These are phyloP conservation scores for Argynnis bischoffii DNA, from an alignment of 2,888 invertebrate species.

Conservation along the genomic window DNA sequence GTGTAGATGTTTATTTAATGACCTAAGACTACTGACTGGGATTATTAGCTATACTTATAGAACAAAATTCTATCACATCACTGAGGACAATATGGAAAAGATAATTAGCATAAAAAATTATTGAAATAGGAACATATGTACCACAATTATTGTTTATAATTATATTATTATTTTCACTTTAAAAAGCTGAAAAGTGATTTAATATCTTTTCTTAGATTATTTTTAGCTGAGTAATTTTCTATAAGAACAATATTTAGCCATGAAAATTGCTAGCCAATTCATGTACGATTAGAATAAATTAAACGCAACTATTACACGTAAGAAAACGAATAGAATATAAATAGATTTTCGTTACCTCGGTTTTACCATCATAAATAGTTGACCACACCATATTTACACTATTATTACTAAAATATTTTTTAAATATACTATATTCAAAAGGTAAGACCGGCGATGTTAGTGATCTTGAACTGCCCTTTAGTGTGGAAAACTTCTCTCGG, in stretches of 20 bases:
- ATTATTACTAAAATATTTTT: slow-evolving; percentile 13
- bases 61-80: slow-evolving; percentile 9
- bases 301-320: slow-evolving; percentile 10
- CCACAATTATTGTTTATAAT: neutral
- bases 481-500: slow-evolving; percentile 68
- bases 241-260: neutral
- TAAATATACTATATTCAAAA: slow-evolving; percentile 39
- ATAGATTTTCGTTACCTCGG: slow-evolving; percentile 45
- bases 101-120: slow-evolving; percentile 1
- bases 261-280: neutral
- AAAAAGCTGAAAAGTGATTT: neutral
- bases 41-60: neutral
- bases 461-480: slow-evolving; percentile 83
- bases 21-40: no score
- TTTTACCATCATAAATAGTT: slow-evolving; percentile 49
- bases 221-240: neutral
- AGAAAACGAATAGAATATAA: slow-evolving; percentile 23
- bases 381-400: slow-evolving; percentile 39
- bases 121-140: neutral
- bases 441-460: slow-evolving; percentile 64
- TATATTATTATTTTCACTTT: neutral
- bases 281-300: slow-evolving; percentile 5
- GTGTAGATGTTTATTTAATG: no score
- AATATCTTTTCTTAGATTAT: neutral
- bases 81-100: slow-evolving; percentile 6